Percentiles rank a stretch among this genome's conserved stretches.
These are phyloP conservation scores for Cacatua alba DNA, from an alignment of 2,113 vertebrate genomes.

Conservation along the genomic window DNA sequence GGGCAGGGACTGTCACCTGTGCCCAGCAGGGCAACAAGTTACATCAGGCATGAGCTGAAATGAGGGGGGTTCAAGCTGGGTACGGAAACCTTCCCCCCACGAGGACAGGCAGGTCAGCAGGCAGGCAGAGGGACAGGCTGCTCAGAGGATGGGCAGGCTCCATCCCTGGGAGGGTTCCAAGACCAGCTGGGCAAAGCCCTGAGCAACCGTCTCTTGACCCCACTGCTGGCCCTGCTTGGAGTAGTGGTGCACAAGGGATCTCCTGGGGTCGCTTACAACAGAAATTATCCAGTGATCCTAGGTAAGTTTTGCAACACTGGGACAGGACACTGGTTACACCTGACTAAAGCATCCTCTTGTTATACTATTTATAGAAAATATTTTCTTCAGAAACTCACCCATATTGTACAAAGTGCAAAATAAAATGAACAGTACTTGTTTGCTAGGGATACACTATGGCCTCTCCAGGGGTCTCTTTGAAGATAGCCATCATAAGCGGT, in stretches of 20 bases:
- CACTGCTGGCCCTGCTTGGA: neutral
- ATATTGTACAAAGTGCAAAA: neutral
- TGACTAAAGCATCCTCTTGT: neutral
- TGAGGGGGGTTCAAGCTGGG: neutral
- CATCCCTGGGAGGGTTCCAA: too few species aligned
- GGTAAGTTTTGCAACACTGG: neutral
- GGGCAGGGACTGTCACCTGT: neutral
- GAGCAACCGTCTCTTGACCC: neutral
- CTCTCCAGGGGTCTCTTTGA: neutral
- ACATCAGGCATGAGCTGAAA: too few species aligned
- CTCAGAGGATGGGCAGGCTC: neutral
- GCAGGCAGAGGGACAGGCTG: neutral
- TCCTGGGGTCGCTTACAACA: neutral
- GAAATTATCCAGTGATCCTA: neutral
- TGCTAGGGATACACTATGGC: neutral
- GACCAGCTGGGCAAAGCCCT: neutral
- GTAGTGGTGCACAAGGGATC: neutral
- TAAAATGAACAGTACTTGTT: neutral
- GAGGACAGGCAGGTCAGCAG: too few species aligned
- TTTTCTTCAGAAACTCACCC: neutral
- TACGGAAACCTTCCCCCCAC: fast-evolving
- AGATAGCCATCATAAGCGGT: neutral
- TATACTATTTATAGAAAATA: neutral
- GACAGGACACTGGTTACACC: neutral
- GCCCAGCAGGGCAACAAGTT: neutral